A percentile compares a stretch with the other conserved stretches of the same genome.
Conservation (phyloP, 2,113 vertebrate species). For the Festucalex cinctus region DNA sequence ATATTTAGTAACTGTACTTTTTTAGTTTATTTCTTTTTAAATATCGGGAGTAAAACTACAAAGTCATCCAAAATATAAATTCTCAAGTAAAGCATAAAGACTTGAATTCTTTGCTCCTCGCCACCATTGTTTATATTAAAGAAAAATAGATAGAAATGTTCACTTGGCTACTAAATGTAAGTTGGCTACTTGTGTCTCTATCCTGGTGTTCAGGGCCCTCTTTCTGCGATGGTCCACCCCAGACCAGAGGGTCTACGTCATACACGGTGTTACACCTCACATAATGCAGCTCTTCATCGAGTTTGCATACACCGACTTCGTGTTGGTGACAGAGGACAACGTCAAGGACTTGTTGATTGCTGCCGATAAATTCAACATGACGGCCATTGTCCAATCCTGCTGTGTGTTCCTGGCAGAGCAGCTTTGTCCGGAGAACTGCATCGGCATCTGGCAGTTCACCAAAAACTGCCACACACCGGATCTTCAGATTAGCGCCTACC, state of each 20-base stretch:
- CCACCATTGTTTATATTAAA: neutral
- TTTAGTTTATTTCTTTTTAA: neutral
- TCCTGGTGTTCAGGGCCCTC: slow-evolving; percentile 16
- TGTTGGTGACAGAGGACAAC: slow-evolving; percentile 68
- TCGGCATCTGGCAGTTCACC: slow-evolving; percentile 67
- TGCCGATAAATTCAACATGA: slow-evolving; percentile 76
- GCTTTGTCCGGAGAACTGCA: slow-evolving; percentile 72
- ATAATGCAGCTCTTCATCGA: slow-evolving; percentile 39
- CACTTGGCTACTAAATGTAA: too few species aligned
- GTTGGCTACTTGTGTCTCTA: neutral
- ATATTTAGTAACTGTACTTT: neutral
- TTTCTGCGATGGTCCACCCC: slow-evolving; percentile 19
- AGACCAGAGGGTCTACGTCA: slow-evolving; percentile 15
- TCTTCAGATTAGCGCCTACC: slow-evolving; percentile 69
- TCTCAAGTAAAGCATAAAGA: neutral
- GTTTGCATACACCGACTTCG: slow-evolving; percentile 41
- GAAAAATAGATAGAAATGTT: neutral
- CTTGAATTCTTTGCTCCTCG: neutral
- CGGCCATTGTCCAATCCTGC: slow-evolving; percentile 72
- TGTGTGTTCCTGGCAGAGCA: slow-evolving; percentile 73
- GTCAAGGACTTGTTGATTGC: slow-evolving; percentile 70
- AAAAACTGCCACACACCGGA: slow-evolving; percentile 48
- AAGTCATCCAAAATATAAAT: neutral
- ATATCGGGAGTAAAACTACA: neutral
- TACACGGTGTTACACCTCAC: slow-evolving; percentile 14